These are phyloP conservation scores for Ennomos quercinarius DNA, from an alignment of 2,888 invertebrate species.

Conservation along the genomic window DNA sequence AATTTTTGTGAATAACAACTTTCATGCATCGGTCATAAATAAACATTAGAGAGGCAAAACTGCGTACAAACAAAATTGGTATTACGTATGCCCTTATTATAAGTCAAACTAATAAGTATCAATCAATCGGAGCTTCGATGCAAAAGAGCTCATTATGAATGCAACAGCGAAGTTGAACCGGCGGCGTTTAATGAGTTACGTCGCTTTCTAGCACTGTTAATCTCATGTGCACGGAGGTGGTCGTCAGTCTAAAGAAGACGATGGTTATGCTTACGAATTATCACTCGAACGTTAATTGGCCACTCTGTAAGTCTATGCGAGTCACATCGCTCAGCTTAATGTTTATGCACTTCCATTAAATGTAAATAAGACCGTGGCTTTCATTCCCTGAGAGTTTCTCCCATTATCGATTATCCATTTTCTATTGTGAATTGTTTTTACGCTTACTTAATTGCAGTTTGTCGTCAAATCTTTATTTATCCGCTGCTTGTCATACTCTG, in stretches of 20 bases:
- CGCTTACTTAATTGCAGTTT: slow-evolving; percentile 23
- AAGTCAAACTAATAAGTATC: slow-evolving; percentile 29
- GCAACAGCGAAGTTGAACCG: slow-evolving; percentile 32
- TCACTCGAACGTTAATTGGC: slow-evolving; percentile 31
- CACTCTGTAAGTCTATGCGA: slow-evolving; percentile 40
- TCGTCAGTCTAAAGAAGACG: slow-evolving; percentile 48
- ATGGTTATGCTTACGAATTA: slow-evolving; percentile 37
- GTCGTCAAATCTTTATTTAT: slow-evolving; percentile 22
- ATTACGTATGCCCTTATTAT: slow-evolving; percentile 5
- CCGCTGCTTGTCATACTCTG: slow-evolving; percentile 15
- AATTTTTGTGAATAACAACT: slow-evolving; percentile 14
- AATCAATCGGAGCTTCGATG: slow-evolving; percentile 25
- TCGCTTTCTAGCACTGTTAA: slow-evolving; percentile 53
- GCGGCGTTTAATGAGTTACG: slow-evolving; percentile 38
- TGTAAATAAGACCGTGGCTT: slow-evolving; percentile 19
- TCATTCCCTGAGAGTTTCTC: slow-evolving; percentile 24
- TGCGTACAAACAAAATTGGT: slow-evolving; percentile 10
- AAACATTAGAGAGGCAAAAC: slow-evolving; percentile 11
- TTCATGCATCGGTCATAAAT: slow-evolving; percentile 3
- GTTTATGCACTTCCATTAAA: slow-evolving; percentile 23
- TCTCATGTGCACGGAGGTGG: slow-evolving; percentile 44
- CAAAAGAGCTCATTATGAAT: slow-evolving; percentile 31
- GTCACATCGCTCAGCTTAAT: slow-evolving; percentile 32
- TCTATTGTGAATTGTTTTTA: slow-evolving; percentile 31
- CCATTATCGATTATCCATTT: slow-evolving; percentile 15